Evolutionary conservation across 2,113 vertebrate species (phyloP).

Genomic region (Aramus guarauna): DNA sequence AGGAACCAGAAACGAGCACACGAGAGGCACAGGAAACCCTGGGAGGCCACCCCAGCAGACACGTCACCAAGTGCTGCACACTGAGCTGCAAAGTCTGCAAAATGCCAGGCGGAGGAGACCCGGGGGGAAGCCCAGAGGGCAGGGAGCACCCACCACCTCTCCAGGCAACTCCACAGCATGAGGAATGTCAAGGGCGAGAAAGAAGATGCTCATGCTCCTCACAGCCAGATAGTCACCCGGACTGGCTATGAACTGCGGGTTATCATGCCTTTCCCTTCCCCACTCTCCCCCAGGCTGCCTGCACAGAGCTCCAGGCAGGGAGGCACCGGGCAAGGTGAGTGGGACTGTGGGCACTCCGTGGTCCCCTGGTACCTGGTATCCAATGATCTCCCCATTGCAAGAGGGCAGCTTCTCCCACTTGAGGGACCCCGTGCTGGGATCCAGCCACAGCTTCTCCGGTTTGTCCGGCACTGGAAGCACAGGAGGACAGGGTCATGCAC

Average conservation of each 20-base stretch:
- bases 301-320: background rate
- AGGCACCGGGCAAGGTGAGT: too few relatives aligned
- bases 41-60: background rate
- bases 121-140: background rate
- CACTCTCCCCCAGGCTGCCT: background rate
- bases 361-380: background rate
- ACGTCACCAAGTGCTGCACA: accelerated
- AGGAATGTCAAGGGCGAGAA: too few relatives aligned
- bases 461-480: background rate
- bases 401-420: background rate
- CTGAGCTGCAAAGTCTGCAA: accelerated
- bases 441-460: background rate
- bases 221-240: background rate
- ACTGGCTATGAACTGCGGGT: background rate
- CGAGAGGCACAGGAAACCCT: background rate
- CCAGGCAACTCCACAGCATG: accelerated
- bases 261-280: background rate
- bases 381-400: background rate
- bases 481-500: accelerated
- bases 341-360: accelerated
- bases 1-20: background rate
- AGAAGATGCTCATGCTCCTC: background rate
- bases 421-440: background rate
- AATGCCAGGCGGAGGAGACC: background rate
- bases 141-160: background rate